phyloP scores from a whole-genome alignment of 2,113 vertebrate species.

The Grallaria varia region DNA sequence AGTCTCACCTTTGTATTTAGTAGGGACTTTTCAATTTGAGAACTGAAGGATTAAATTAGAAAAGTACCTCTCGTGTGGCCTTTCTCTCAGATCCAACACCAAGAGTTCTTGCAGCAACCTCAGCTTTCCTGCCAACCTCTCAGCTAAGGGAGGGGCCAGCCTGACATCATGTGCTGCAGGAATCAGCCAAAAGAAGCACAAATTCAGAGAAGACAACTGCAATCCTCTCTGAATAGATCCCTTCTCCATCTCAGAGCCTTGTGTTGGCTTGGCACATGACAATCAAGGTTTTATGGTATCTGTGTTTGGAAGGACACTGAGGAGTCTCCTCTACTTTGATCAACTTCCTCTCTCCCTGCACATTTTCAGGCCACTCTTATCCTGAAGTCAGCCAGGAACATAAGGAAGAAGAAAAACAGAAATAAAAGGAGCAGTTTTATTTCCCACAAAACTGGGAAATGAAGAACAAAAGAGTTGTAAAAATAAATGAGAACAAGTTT shows the following conservation, averaged over 20 bases:
- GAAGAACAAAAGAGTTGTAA: background rate
- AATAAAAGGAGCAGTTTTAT: background rate
- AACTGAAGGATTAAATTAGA: background rate
- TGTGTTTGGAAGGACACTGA: background rate
- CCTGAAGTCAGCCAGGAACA: background rate
- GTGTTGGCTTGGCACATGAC: background rate
- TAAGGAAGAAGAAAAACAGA: background rate
- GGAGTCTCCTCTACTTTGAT: background rate
- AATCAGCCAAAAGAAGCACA: background rate
- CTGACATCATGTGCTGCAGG: accelerated
- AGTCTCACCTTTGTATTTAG: background rate
- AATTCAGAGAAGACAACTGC: background rate
- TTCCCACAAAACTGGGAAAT: background rate
- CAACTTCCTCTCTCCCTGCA: background rate
- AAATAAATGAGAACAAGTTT: background rate
- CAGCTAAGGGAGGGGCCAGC: background rate
- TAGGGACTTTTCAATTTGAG: background rate
- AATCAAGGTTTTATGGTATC: background rate
- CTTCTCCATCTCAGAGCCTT: background rate
- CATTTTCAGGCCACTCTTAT: background rate
- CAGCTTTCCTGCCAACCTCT: background rate
- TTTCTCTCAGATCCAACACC: background rate
- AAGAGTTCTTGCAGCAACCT: background rate
- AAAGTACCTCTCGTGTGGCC: background rate
- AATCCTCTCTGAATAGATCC: background rate